These are phyloP conservation scores for Leucophenga maculata DNA, from an alignment of 2,888 invertebrate genomes.

Conservation along the genomic window DNA sequence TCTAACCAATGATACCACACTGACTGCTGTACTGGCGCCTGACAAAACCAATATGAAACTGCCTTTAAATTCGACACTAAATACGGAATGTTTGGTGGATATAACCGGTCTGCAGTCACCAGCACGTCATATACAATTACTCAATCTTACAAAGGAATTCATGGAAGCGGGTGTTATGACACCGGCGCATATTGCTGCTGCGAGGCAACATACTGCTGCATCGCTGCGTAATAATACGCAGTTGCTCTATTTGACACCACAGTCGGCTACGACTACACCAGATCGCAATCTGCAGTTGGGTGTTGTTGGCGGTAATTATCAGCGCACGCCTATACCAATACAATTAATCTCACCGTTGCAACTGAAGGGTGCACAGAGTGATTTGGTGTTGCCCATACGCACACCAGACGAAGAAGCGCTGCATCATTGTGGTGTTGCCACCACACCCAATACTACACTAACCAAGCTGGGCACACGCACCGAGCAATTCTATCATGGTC, in stretches of 20 bases:
- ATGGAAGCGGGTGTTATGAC: slow-evolving; percentile 46
- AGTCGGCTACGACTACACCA: slow-evolving; percentile 56
- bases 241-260: slow-evolving; percentile 65
- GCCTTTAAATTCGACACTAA: slow-evolving; percentile 67
- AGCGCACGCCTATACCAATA: slow-evolving; percentile 49
- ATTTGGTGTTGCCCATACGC: slow-evolving; percentile 60
- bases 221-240: slow-evolving; percentile 51
- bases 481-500: slow-evolving; percentile 36
- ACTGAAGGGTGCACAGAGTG: slow-evolving; percentile 62
- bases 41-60: slow-evolving; percentile 67
- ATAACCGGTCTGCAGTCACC: slow-evolving; percentile 58
- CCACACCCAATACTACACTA: slow-evolving; percentile 43
- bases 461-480: slow-evolving; percentile 36
- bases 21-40: slow-evolving; percentile 54
- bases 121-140: slow-evolving; percentile 55
- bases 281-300: slow-evolving; percentile 37
- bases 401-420: slow-evolving; percentile 58
- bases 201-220: slow-evolving; percentile 38
- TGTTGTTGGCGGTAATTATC: slow-evolving; percentile 40
- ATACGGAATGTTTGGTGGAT: slow-evolving; percentile 66
- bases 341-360: slow-evolving; percentile 51
- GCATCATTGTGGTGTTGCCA: neutral
- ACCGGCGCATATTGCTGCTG: slow-evolving; percentile 28
- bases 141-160: slow-evolving; percentile 66
- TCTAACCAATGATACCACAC: slow-evolving; percentile 45